Evolutionary conservation across 2,888 invertebrate species (phyloP).

Genomic region (Tineola bisselliella): DNA sequence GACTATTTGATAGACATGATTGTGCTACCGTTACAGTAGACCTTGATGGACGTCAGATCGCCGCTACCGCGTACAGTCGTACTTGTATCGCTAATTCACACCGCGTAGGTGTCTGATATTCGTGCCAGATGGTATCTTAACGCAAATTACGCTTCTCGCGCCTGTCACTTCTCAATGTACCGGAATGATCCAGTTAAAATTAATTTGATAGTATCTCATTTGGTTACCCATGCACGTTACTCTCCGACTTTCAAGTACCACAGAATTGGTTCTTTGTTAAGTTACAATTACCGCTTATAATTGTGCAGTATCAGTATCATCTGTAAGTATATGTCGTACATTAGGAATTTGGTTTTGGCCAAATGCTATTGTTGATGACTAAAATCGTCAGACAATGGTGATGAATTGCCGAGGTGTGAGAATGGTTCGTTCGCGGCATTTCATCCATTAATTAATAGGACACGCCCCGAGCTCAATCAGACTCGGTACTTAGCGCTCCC

Average conservation of each 20-base stretch:
- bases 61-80: neutral
- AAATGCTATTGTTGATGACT: conserved; percentile 61
- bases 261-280: too few relatives aligned
- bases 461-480: conserved; percentile 58
- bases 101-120: conserved; percentile 26
- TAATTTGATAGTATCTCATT: conserved; percentile 6
- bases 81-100: conserved; percentile 28
- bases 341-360: conserved; percentile 28
- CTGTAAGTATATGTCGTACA: neutral
- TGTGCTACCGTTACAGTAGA: conserved; percentile 12
- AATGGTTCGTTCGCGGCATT: conserved; percentile 47
- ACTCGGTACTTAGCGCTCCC: conserved; percentile 14
- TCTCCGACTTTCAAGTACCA: neutral
- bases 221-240: neutral
- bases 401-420: conserved; percentile 60
- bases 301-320: too few relatives aligned
- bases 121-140: conserved; percentile 39
- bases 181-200: conserved; percentile 7
- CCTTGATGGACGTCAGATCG: conserved; percentile 8
- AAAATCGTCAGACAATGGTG: conserved; percentile 57
- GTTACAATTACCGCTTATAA: too few relatives aligned
- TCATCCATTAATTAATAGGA: conserved; percentile 60
- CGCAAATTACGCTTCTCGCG: conserved; percentile 37
- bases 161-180: conserved; percentile 31
- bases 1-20: conserved; percentile 11